These are phyloP conservation scores for Nibea coibor DNA, from an alignment of 2,113 vertebrate genomes.

Conservation along the genomic window DNA sequence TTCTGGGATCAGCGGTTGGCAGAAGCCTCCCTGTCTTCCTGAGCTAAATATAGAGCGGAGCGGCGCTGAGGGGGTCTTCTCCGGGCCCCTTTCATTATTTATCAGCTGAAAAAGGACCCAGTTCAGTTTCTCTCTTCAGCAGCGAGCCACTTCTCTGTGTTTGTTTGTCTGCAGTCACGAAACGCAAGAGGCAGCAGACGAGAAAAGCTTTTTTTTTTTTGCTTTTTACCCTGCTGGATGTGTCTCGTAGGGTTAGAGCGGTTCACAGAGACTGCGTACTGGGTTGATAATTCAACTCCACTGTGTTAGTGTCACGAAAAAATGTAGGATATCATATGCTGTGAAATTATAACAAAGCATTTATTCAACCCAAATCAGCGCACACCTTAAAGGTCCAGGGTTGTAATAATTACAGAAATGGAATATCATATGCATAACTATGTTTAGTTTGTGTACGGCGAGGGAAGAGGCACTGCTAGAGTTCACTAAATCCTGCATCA, in stretches of 20 bases:
- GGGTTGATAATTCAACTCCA: no score
- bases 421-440: no score
- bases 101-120: slow-evolving; percentile 78
- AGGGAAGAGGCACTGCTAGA: no score
- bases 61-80: slow-evolving; percentile 68
- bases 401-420: no score
- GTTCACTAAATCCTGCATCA: no score
- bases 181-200: slow-evolving; percentile 14
- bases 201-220: neutral
- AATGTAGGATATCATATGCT: no score
- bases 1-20: slow-evolving; percentile 42
- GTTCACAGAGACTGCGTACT: no score
- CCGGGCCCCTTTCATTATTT: slow-evolving; percentile 77
- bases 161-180: slow-evolving; percentile 26
- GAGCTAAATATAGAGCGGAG: slow-evolving; percentile 77
- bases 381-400: no score
- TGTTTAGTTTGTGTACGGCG: no score
- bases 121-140: slow-evolving; percentile 69
- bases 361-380: no score
- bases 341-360: no score
- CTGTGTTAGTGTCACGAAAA: no score
- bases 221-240: neutral
- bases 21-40: slow-evolving; percentile 47
- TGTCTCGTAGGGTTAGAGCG: neutral
- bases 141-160: slow-evolving; percentile 21